Percentiles rank a stretch among this genome's conserved stretches.
Evolutionary conservation across 2,888 invertebrate species (phyloP).

Genomic region (Pristionchus exspectatus): DNA sequence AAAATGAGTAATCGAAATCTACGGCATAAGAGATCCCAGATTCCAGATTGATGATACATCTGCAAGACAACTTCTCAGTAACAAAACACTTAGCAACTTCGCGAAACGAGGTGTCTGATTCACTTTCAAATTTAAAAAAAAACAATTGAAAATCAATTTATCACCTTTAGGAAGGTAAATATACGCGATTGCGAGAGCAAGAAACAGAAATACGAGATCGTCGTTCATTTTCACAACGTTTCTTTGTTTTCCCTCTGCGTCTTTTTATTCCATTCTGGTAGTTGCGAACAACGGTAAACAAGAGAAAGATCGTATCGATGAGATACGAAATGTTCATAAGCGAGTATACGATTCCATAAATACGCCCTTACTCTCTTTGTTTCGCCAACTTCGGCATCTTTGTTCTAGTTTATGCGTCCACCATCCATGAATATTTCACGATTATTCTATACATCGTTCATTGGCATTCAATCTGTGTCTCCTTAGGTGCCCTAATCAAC

Average conservation of each 20-base stretch:
- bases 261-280: not conserved
- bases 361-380: not conserved
- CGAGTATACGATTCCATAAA: constrained; percentile 5
- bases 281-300: not conserved
- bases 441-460: too few relatives aligned
- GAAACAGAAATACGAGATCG: not conserved
- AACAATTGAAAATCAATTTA: not conserved
- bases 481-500: too few relatives aligned
- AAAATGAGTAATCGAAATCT: not conserved
- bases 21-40: not conserved
- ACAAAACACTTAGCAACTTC: not conserved
- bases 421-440: too few relatives aligned
- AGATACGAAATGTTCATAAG: constrained; percentile 4
- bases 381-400: not conserved
- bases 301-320: not conserved
- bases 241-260: not conserved
- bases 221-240: not conserved
- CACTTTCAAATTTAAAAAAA: not conserved
- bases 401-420: not conserved
- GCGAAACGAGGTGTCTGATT: not conserved
- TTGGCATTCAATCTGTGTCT: too few relatives aligned
- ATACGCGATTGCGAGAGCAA: not conserved
- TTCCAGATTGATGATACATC: not conserved
- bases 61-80: not conserved
- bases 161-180: not conserved